Percentiles rank a stretch among this genome's conserved stretches.
phyloP scores from a whole-genome alignment of 1,140 invertebrate genomes.

The Chelonus insularis region DNA sequence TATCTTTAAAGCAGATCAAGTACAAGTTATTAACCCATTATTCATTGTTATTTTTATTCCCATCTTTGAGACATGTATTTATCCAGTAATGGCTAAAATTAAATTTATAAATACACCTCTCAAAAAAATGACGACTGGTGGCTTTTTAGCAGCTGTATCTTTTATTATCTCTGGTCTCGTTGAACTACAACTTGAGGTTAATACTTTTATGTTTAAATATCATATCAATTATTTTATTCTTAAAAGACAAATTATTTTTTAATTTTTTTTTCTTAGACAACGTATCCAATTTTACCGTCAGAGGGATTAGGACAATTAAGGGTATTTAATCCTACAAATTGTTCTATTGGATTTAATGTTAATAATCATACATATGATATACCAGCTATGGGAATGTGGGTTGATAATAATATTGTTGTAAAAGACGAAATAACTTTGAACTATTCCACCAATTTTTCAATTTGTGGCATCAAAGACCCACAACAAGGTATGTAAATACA shows the following conservation, averaged over 20 bases:
- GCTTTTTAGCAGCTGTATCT: constrained; percentile 78
- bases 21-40: constrained; percentile 86
- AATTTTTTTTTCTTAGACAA: constrained; percentile 61
- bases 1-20: constrained; percentile 83
- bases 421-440: background rate
- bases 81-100: constrained; percentile 63
- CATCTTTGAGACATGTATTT: constrained; percentile 77
- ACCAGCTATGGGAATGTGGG: constrained; percentile 40
- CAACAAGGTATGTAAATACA: constrained; percentile 1
- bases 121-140: constrained; percentile 79
- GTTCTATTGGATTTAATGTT: constrained; percentile 41
- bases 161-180: constrained; percentile 88
- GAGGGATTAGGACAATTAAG: constrained; percentile 67
- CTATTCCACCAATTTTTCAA: constrained; percentile 9
- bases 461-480: background rate
- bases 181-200: constrained; percentile 77
- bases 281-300: constrained; percentile 68
- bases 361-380: constrained; percentile 36
- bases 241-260: background rate
- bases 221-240: background rate
- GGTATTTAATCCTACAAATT: constrained; percentile 70
- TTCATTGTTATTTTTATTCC: constrained; percentile 87
- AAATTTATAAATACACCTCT: constrained; percentile 67
- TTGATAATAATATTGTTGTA: constrained; percentile 41
- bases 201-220: background rate